These are phyloP conservation scores for Drosophila ezoana DNA, from an alignment of 2,888 invertebrate genomes.

Conservation along the genomic window DNA sequence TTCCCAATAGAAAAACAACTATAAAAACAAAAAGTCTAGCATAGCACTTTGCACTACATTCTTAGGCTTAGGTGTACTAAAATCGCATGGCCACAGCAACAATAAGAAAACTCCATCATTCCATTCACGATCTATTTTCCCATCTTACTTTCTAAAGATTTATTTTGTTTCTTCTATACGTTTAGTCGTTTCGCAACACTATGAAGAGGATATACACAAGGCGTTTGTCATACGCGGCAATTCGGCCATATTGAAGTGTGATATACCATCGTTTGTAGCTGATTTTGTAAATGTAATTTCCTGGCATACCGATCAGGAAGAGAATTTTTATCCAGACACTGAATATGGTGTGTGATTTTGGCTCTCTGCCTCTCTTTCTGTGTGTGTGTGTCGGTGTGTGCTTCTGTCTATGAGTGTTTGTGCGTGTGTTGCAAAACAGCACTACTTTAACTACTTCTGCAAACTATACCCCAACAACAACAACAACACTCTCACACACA, in stretches of 20 bases:
- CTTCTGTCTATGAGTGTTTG: slow-evolving; percentile 62
- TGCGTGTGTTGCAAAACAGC: slow-evolving; percentile 49
- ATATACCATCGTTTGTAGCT: slow-evolving; percentile 95
- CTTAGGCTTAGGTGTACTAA: slow-evolving; percentile 62
- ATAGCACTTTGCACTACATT: slow-evolving; percentile 25
- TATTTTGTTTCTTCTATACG: slow-evolving; percentile 36
- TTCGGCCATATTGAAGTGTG: slow-evolving; percentile 94
- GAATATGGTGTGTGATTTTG: slow-evolving; percentile 84
- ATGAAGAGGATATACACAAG: slow-evolving; percentile 96
- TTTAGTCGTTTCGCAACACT: slow-evolving; percentile 94
- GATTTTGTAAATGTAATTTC: slow-evolving; percentile 95
- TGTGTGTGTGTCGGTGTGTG: slow-evolving; percentile 28
- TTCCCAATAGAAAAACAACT: slow-evolving; percentile 3
- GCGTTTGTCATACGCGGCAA: slow-evolving; percentile 96
- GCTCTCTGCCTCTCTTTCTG: neutral
- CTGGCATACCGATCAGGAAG: slow-evolving; percentile 91
- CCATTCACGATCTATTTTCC: slow-evolving; percentile 26
- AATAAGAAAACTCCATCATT: slow-evolving; percentile 18
- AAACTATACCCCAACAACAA: slow-evolving; percentile 38
- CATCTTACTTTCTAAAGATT: slow-evolving; percentile 34
- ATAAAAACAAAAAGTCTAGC: slow-evolving; percentile 11
- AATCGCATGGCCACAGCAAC: slow-evolving; percentile 58
- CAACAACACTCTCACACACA: slow-evolving; percentile 14
- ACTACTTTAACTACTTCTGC: slow-evolving; percentile 56
- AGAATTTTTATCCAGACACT: slow-evolving; percentile 84